Percentiles rank a stretch among this genome's conserved stretches.
Conservation (phyloP, 2,888 invertebrate genomes). For the Pyrochroa serraticornis region DNA sequence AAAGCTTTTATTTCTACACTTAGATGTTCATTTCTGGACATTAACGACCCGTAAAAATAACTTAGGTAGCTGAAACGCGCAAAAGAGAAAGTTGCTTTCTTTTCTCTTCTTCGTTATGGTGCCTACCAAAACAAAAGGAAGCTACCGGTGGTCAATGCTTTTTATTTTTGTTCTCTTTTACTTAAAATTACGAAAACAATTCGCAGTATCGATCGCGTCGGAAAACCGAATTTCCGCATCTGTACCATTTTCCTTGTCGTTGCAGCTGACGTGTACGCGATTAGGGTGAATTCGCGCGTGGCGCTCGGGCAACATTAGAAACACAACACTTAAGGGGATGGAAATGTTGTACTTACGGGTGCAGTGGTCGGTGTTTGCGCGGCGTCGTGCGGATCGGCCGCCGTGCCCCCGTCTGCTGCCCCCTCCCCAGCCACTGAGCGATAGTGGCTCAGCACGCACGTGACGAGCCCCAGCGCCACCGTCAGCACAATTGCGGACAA, state of each 20-base stretch:
- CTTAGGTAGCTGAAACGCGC: too few relatives aligned
- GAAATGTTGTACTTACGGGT: constrained; percentile 51
- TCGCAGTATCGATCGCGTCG: neutral
- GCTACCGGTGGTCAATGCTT: too few relatives aligned
- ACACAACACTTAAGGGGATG: neutral
- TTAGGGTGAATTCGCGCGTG: too few relatives aligned
- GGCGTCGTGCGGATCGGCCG: constrained; percentile 54
- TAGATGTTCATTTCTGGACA: too few relatives aligned
- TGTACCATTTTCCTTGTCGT: neutral
- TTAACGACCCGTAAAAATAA: too few relatives aligned
- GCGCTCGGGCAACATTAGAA: neutral
- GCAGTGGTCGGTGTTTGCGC: constrained; percentile 55
- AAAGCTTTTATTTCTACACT: too few relatives aligned
- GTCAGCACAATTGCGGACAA: constrained; percentile 51
- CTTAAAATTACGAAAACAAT: too few relatives aligned
- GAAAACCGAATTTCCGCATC: neutral
- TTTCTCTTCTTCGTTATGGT: too few relatives aligned
- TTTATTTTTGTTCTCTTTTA: too few relatives aligned
- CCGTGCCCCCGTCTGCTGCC: constrained; percentile 49
- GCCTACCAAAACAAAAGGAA: too few relatives aligned
- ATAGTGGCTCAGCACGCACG: constrained; percentile 67
- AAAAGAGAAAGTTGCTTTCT: too few relatives aligned
- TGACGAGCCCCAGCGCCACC: constrained; percentile 56
- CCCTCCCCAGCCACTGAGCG: constrained; percentile 58
- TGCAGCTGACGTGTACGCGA: too few relatives aligned